Conservation (phyloP, 2,888 invertebrate species). For the Chirona hameri region DNA sequence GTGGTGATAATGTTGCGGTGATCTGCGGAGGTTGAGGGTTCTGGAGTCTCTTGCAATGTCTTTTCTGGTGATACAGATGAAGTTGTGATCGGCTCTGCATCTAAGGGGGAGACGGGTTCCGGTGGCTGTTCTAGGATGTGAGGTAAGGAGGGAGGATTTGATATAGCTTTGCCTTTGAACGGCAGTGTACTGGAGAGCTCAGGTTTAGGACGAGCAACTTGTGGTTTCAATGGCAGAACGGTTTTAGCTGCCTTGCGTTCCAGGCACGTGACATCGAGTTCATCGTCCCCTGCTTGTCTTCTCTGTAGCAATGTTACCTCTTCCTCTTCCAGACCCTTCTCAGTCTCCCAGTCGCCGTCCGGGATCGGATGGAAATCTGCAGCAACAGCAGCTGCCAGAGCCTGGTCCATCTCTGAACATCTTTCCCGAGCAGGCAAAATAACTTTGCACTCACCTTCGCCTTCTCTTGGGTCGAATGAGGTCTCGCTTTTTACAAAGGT, state of each 20-base stretch:
- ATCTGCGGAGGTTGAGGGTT: too few relatives aligned
- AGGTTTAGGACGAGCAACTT: background rate
- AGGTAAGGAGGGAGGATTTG: too few relatives aligned
- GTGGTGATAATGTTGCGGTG: too few relatives aligned
- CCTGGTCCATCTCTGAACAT: background rate
- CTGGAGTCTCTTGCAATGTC: too few relatives aligned
- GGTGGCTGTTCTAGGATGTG: too few relatives aligned
- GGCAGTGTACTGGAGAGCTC: too few relatives aligned
- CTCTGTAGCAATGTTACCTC: background rate
- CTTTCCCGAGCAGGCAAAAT: background rate
- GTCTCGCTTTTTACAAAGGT: background rate
- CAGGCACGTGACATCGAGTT: background rate
- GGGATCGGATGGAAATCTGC: too few relatives aligned
- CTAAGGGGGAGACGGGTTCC: too few relatives aligned
- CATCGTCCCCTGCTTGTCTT: background rate
- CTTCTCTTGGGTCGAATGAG: background rate
- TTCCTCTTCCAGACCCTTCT: background rate
- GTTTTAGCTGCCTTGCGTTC: background rate
- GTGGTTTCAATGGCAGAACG: background rate
- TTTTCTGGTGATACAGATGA: too few relatives aligned
- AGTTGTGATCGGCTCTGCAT: too few relatives aligned
- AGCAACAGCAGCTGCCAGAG: background rate
- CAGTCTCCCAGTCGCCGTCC: background rate
- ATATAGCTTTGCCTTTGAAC: too few relatives aligned
- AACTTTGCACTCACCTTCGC: background rate